phyloP scores from a whole-genome alignment of 2,797 vertebrate species.

The Lateolabrax maculatus region DNA sequence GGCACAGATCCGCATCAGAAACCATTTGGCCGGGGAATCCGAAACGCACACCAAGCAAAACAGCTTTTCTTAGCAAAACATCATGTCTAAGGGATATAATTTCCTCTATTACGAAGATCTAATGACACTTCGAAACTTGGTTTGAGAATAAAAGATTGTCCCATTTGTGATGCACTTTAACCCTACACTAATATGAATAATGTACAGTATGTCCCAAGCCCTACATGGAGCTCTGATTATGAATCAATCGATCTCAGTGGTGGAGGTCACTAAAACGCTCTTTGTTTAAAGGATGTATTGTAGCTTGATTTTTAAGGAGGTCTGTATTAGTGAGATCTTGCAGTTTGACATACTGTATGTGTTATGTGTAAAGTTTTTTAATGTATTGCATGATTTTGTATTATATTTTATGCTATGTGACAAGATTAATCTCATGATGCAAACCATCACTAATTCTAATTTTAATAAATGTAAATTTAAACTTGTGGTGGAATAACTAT shows the following conservation, averaged over 20 bases:
- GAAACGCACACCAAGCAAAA: constrained; percentile 18
- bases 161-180: neutral
- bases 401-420: neutral
- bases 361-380: neutral
- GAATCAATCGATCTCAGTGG: neutral
- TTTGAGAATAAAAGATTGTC: neutral
- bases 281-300: neutral
- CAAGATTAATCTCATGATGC: neutral
- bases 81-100: neutral
- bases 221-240: neutral
- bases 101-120: neutral
- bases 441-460: neutral
- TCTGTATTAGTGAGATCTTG: neutral
- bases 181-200: neutral
- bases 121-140: constrained; percentile 14
- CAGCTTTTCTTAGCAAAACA: neutral
- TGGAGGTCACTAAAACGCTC: neutral
- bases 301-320: neutral
- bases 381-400: neutral
- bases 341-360: neutral
- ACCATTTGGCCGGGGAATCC: constrained; percentile 50
- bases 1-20: constrained; percentile 58
- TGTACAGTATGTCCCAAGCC: neutral
- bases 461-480: neutral
- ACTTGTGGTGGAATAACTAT: neutral